phyloP scores from a whole-genome alignment of 2,113 vertebrate species.

The Nothobranchius furzeri region DNA sequence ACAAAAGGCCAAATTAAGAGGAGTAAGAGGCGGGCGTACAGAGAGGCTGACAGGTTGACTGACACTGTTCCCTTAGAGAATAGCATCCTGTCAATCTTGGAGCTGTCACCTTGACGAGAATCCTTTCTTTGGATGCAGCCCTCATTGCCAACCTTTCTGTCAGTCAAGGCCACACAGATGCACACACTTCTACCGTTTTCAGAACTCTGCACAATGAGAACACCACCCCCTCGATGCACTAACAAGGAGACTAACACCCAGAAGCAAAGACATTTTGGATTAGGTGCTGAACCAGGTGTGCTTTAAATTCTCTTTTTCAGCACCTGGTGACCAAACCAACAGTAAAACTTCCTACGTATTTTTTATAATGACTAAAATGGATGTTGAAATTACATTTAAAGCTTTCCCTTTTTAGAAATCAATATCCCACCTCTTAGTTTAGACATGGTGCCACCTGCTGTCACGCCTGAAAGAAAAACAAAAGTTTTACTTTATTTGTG shows the following conservation, averaged over 20 bases:
- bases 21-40: conserved; percentile 67
- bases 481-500: conserved; percentile 58
- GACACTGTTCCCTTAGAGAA: conserved; percentile 70
- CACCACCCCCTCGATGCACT: conserved; percentile 24
- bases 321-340: no score
- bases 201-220: conserved; percentile 41
- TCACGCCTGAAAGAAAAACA: not conserved
- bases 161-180: conserved; percentile 70
- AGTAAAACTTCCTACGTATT: no score
- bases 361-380: no score
- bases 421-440: not conserved
- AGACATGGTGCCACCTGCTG: not conserved
- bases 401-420: no score
- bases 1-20: conserved; percentile 80
- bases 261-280: not conserved
- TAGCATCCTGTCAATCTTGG: conserved; percentile 74
- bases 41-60: conserved; percentile 73
- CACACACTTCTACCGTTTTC: conserved; percentile 41
- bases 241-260: conserved; percentile 19
- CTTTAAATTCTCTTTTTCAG: no score
- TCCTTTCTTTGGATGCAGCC: conserved; percentile 74
- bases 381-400: no score
- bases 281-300: no score
- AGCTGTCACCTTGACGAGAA: conserved; percentile 76
- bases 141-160: conserved; percentile 72